phyloP scores from a whole-genome alignment of 2,888 invertebrate species.

The Resseliella maxima region DNA sequence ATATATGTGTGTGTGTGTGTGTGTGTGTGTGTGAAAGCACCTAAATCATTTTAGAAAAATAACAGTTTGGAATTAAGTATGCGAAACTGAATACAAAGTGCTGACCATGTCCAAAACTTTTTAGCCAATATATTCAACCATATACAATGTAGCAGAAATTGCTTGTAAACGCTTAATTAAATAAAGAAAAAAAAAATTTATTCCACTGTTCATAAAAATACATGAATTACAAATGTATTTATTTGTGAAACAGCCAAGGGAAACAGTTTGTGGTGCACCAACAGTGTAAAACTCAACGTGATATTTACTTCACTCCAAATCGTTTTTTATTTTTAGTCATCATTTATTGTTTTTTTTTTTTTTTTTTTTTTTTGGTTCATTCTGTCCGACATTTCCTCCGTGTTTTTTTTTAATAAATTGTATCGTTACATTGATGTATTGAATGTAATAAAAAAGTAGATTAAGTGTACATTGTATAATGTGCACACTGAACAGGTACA shows the following conservation, averaged over 20 bases:
- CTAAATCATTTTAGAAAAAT: background rate
- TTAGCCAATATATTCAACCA: background rate
- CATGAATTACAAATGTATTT: constrained; percentile 33
- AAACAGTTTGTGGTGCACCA: constrained; percentile 26
- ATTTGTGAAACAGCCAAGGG: constrained; percentile 1
- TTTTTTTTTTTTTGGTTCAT: background rate
- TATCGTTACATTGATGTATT: constrained; percentile 53
- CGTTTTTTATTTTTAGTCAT: constrained; percentile 27
- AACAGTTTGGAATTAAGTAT: too few relatives aligned
- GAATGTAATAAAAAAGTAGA: constrained; percentile 48
- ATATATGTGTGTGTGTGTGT: background rate
- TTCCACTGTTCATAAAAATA: constrained; percentile 1
- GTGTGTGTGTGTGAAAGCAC: background rate
- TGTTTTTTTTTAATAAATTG: constrained; percentile 19
- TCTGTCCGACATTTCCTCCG: background rate
- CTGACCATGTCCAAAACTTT: too few relatives aligned
- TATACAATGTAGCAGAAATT: too few relatives aligned
- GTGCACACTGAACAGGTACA: constrained; percentile 1
- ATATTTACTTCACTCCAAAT: background rate
- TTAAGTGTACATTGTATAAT: constrained; percentile 16
- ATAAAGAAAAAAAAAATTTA: background rate
- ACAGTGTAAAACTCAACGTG: constrained; percentile 2
- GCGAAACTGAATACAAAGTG: too few relatives aligned
- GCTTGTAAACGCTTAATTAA: constrained; percentile 5
- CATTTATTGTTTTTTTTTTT: background rate